A percentile compares a stretch with the other conserved stretches of the same genome.
phyloP scores from a whole-genome alignment of 2,797 vertebrate species.

The Parambassis ranga region DNA sequence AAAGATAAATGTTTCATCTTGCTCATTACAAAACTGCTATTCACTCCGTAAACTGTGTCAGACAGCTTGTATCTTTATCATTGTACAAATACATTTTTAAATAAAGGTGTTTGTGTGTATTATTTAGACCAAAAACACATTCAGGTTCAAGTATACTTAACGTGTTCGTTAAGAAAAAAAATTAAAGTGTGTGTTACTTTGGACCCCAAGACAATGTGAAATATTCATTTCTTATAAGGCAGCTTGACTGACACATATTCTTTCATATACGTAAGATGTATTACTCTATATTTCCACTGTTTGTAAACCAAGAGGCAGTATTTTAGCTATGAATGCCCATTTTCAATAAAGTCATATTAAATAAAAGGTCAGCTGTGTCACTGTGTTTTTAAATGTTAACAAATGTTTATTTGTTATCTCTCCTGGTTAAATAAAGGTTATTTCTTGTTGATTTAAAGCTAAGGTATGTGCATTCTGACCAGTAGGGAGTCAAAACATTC shows the following conservation, averaged over 20 bases:
- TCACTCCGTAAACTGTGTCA: neutral
- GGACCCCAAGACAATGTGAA: slow-evolving; percentile 75
- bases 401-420: neutral
- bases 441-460: neutral
- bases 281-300: slow-evolving; percentile 66
- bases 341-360: slow-evolving; percentile 76
- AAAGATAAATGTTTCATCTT: neutral
- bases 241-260: slow-evolving; percentile 72
- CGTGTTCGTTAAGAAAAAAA: neutral
- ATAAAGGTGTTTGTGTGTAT: neutral
- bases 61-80: neutral
- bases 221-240: slow-evolving; percentile 64
- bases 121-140: slow-evolving; percentile 28
- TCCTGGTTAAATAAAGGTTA: neutral
- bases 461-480: neutral
- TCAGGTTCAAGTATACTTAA: neutral
- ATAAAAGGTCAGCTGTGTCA: neutral
- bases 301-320: slow-evolving; percentile 67
- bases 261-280: slow-evolving; percentile 51
- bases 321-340: slow-evolving; percentile 50
- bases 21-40: neutral
- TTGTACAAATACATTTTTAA: neutral
- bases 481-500: neutral
- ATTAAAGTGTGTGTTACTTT: slow-evolving; percentile 29
- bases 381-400: no score